Evolutionary conservation across 2,797 vertebrate genomes (phyloP), one percentile per base, ranked within the genome.

Genomic region (Helarctos malayanus): DNA sequence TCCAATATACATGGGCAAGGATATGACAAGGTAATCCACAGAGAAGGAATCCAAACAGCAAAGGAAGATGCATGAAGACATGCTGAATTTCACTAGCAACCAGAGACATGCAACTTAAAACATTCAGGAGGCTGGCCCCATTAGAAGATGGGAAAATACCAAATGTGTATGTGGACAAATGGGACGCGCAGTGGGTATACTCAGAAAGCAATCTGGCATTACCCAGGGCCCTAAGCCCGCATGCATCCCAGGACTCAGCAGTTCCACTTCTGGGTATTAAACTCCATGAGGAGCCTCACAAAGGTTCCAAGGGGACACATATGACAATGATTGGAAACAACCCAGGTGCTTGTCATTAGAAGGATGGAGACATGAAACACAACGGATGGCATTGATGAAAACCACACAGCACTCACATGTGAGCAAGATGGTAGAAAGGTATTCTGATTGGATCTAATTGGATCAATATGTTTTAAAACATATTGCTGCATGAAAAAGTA

Each of bases 21-120:
- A 27, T 14, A 21, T 0, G 0, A 56, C 0, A 3, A 11, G 76
- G 68, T 21, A 2, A 3, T 25, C 23, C 49, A 18, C 12, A 38
- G 38, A 82, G 32, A 41, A 75, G 59, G 25, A 76, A 6, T 41
- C 19, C 10, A 59, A 35, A 68, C 2, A 38, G 35, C 76, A 68
- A 27, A 56, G 35, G 1, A 6, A 47, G 4, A 8, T 2, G 32
- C 68, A 25, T 0, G 0, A n/a, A 49, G 57, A 49, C 7, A 21
- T 16, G 7, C 21, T 3, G 84, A 35, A 25, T 32, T 57, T 79
- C 49, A 6, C 41, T 0, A 5, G 63, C 29, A 69, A 59, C 56
- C 75, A 35, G 49, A 80, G 47, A 65, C 0, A 1, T 49, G 49
- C 63, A 56, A 25, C 9, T 8, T 3, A 18, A 65, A 45, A 29